Evolutionary conservation across 2,113 vertebrate species (phyloP).

Genomic region (Boleophthalmus pectinirostris): DNA sequence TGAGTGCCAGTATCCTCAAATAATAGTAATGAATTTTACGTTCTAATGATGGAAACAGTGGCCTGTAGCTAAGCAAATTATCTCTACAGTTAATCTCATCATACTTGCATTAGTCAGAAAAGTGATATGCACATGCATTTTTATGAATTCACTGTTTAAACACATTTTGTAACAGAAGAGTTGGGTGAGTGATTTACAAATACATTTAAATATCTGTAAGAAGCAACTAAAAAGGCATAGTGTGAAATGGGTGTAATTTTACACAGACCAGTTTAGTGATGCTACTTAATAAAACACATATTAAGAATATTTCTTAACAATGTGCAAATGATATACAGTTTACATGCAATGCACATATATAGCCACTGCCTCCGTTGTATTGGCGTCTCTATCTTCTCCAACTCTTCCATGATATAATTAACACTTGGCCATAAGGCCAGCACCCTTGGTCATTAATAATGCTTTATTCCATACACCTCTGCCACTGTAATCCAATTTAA

Average conservation of each 20-base stretch:
- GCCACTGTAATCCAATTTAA: conserved; percentile 72
- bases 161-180: conserved; percentile 44
- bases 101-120: conserved; percentile 53
- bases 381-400: conserved; percentile 51
- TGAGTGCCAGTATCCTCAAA: conserved; percentile 55
- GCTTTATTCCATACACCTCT: conserved; percentile 71
- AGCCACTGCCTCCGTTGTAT: conserved; percentile 13
- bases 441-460: conserved; percentile 79
- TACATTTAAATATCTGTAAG: neutral
- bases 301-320: no score
- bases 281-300: no score
- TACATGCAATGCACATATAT: no score
- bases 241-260: neutral
- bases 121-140: conserved; percentile 11
- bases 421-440: conserved; percentile 75
- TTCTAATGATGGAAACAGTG: conserved; percentile 68
- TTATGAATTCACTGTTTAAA: neutral
- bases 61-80: conserved; percentile 64
- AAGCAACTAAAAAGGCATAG: no score
- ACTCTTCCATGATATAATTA: conserved; percentile 79
- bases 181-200: neutral
- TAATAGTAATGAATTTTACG: conserved; percentile 49
- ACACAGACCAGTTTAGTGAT: no score
- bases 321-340: no score
- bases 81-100: conserved; percentile 48